Evolutionary conservation across 2,113 vertebrate species (phyloP), one percentile per base, ranked within the genome.

Genomic region (Micronisus gabar): DNA sequence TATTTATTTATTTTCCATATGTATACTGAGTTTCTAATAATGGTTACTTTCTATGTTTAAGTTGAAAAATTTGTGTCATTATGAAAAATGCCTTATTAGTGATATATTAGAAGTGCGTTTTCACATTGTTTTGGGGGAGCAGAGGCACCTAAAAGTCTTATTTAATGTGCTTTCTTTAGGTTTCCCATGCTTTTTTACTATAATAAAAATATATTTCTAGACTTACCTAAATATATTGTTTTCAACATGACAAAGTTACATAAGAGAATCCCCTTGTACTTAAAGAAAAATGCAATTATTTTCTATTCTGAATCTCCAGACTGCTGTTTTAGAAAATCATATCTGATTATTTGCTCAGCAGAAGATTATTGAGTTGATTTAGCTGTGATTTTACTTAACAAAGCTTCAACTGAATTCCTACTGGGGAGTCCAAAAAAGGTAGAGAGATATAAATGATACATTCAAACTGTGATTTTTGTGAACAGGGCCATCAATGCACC

Each of bases 401-500:
- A 99, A 99, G 99, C 99, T 98, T 98, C 98, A 98, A 95, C 98
- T 98, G 98, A 98, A 98, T 99, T 99, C 98, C 99, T 98, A 98
- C 99, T 98, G 99, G 98, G 99, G 99, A 98, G 99, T 98, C 98
- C 98, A 97, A 98, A 98, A 98, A 98, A 99, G 98, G 98, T 98
- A 98, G 98, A 97, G 98, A 98, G 97, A 98, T 98, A 98, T 99
- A 99, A 99, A 99, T 99, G 98, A 98, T 98, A 98, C 98, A 99
- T 98, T 99, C 98, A 99, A 97, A 98, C 99, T 99, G 98, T 99
- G 98, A 99, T 99, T 99, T 99, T 99, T 99, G 98, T 99, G 99
- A 99, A 98, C 99, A 99, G 99, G 99, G 98, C 99, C 99, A 98
- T 99, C 99, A 96, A 99, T 99, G 99, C 99, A 99, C 99, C 99